A percentile compares a stretch with the other conserved stretches of the same genome.
Evolutionary conservation across 2,113 vertebrate genomes (phyloP).

Genomic region (Boleophthalmus pectinirostris): DNA sequence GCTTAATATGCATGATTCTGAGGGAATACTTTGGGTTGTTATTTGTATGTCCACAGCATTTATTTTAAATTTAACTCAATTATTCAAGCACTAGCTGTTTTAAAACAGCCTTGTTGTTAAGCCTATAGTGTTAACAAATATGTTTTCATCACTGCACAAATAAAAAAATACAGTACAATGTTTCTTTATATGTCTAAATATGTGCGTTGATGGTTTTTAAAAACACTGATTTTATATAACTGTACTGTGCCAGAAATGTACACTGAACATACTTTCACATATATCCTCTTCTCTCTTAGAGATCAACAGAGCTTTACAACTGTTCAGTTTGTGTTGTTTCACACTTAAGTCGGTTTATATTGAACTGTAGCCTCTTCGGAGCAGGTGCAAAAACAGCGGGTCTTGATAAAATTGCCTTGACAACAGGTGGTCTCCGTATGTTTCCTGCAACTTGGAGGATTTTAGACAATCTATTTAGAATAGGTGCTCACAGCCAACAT

Average conservation of each 20-base stretch:
- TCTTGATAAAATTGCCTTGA: background rate
- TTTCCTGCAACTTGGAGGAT: background rate
- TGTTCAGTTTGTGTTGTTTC: slow-evolving; percentile 5
- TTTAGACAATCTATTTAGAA: too few relatives aligned
- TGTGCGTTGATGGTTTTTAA: background rate
- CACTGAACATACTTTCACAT: background rate
- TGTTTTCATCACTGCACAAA: too few relatives aligned
- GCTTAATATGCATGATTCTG: too few relatives aligned
- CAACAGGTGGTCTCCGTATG: slow-evolving; percentile 4
- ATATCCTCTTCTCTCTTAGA: background rate
- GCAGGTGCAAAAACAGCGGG: background rate
- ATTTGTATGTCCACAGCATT: too few relatives aligned
- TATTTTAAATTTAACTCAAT: too few relatives aligned
- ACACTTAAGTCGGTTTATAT: background rate
- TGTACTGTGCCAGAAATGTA: background rate
- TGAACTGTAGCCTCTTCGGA: background rate
- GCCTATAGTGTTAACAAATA: too few relatives aligned
- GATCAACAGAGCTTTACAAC: background rate
- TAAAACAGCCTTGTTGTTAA: too few relatives aligned
- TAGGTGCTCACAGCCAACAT: too few relatives aligned
- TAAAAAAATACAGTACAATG: background rate
- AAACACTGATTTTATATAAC: background rate
- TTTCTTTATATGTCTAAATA: background rate
- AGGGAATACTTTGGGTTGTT: too few relatives aligned
- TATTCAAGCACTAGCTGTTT: too few relatives aligned